A percentile compares a stretch with the other conserved stretches of the same genome.
These are phyloP conservation scores for Oscheius myriophilus DNA, from an alignment of 2,888 invertebrate genomes.

Conservation along the genomic window DNA sequence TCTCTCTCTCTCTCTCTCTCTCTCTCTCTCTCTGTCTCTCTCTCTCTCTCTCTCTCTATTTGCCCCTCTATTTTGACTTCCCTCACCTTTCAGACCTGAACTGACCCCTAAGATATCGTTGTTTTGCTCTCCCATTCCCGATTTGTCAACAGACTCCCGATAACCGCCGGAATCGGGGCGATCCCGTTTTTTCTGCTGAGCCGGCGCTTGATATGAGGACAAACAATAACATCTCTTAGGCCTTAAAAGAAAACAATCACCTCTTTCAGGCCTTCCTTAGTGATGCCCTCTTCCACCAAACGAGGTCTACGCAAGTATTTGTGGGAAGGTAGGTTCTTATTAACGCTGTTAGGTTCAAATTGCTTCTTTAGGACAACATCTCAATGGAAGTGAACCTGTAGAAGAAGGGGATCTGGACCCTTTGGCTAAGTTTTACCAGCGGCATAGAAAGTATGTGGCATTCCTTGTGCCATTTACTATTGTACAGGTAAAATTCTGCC, in stretches of 20 bases:
- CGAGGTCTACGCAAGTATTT: slow-evolving; percentile 6
- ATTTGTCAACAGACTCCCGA: too few relatives aligned
- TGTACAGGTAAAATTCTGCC: slow-evolving; percentile 3
- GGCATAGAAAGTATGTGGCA: slow-evolving; percentile 18
- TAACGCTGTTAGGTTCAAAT: too few relatives aligned
- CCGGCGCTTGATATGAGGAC: neutral
- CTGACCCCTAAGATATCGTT: too few relatives aligned
- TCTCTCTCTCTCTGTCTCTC: slow-evolving; percentile 1
- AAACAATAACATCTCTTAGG: neutral
- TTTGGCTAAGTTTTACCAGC: neutral
- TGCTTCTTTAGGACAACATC: too few relatives aligned
- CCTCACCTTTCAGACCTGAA: too few relatives aligned
- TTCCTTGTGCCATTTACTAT: slow-evolving; percentile 9
- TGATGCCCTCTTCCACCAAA: too few relatives aligned
- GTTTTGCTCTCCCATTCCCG: too few relatives aligned
- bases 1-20: slow-evolving; percentile 10
- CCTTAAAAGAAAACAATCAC: neutral
- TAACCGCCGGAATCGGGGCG: too few relatives aligned
- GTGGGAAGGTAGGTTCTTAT: slow-evolving; percentile 16
- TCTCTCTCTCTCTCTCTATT: slow-evolving; percentile 6
- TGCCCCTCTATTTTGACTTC: neutral
- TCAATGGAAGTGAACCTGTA: neutral
- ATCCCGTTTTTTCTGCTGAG: too few relatives aligned
- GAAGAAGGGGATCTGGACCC: slow-evolving; percentile 1
- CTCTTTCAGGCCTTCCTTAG: too few relatives aligned